A percentile compares a stretch with the other conserved stretches of the same genome.
Conservation (phyloP, 2,113 vertebrate species). For the Entelurus aequoreus region DNA sequence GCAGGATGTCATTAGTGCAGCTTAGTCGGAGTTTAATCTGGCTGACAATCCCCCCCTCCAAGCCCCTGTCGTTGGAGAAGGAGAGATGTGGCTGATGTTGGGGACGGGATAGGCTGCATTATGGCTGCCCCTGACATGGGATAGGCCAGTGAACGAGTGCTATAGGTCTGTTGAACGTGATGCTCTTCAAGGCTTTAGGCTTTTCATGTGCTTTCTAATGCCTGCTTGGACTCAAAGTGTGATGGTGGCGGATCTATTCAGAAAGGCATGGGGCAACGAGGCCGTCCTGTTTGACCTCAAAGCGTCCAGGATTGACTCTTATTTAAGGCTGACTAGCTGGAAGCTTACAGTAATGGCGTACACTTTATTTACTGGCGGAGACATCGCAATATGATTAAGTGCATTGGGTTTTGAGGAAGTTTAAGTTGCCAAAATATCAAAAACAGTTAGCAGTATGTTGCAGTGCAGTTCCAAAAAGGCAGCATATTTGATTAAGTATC, state of each 20-base stretch:
- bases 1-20: slow-evolving; percentile 76
- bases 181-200: slow-evolving; percentile 41
- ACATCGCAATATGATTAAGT: neutral
- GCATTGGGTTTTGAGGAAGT: neutral
- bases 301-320: slow-evolving; percentile 13
- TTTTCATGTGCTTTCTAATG: slow-evolving; percentile 49
- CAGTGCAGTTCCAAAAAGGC: neutral
- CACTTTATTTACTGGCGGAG: neutral
- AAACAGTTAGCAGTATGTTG: neutral
- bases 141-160: slow-evolving; percentile 40
- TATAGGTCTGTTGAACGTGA: slow-evolving; percentile 40
- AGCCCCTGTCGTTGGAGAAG: slow-evolving; percentile 13
- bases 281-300: slow-evolving; percentile 31
- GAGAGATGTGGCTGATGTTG: slow-evolving; percentile 50
- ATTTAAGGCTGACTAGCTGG: neutral
- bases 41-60: slow-evolving; percentile 65
- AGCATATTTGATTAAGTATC: no score
- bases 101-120: slow-evolving; percentile 41
- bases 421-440: neutral
- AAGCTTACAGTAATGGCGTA: neutral
- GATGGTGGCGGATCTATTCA: slow-evolving; percentile 30
- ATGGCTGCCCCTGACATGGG: slow-evolving; percentile 38
- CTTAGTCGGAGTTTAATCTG: slow-evolving; percentile 77
- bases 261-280: slow-evolving; percentile 26
- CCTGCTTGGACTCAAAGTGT: slow-evolving; percentile 39